Conservation (phyloP, 2,888 invertebrate species). For the Panzeria rudis region DNA sequence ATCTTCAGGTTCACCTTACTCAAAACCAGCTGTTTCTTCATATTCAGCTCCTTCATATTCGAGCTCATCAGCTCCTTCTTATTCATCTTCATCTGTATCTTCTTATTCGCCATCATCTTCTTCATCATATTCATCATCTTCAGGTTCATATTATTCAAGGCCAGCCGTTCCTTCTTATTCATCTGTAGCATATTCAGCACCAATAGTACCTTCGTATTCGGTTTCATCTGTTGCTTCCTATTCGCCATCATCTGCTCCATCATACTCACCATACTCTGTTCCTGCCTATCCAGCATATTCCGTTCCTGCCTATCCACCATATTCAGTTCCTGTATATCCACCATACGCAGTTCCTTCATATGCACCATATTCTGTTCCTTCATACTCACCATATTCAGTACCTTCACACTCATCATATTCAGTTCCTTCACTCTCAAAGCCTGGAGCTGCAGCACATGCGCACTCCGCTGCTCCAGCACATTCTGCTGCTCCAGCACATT, state of each 20-base stretch:
- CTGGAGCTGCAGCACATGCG: constrained; percentile 29
- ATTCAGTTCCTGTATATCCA: constrained; percentile 68
- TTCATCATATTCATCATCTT: constrained; percentile 72
- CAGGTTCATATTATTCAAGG: constrained; percentile 75
- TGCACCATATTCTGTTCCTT: constrained; percentile 51
- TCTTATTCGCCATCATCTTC: not conserved
- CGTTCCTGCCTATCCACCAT: constrained; percentile 55
- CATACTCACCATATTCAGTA: constrained; percentile 71
- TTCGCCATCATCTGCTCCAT: constrained; percentile 52
- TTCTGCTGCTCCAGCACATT: not conserved
- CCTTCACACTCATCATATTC: constrained; percentile 70
- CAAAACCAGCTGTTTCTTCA: no score
- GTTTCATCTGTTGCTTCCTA: constrained; percentile 51
- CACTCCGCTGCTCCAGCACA: not conserved
- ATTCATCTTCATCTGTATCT: constrained; percentile 47
- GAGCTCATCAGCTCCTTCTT: no score
- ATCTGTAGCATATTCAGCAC: constrained; percentile 33
- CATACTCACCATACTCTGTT: constrained; percentile 72
- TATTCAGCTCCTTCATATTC: constrained; percentile 67
- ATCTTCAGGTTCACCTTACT: no score
- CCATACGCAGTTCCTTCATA: constrained; percentile 71
- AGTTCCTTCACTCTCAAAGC: constrained; percentile 63
- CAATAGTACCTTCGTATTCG: constrained; percentile 20
- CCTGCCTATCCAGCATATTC: constrained; percentile 63
- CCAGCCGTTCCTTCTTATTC: constrained; percentile 71